Evolutionary conservation across 92 coral and sea anemone species (phyloP).

Genomic region (Anthopleura xanthogrammica): DNA sequence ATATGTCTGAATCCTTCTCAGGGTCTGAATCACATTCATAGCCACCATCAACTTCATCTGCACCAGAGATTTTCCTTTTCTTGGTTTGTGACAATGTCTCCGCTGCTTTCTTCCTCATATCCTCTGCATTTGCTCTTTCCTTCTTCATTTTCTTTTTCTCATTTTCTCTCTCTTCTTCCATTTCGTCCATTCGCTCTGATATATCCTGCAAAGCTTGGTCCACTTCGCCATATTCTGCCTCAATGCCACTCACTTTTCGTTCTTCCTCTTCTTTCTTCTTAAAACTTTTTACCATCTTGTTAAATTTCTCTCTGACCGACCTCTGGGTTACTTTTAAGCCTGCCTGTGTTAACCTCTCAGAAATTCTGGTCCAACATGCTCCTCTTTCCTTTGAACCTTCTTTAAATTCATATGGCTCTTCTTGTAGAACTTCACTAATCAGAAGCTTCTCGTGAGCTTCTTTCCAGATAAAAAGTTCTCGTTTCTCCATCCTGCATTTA

Average conservation of each 20-base stretch:
- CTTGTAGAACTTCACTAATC: constrained; percentile 11
- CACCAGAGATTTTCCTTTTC: constrained; percentile 1
- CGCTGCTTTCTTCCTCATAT: constrained; percentile 17
- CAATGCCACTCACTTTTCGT: too few species aligned
- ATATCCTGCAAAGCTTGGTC: not conserved
- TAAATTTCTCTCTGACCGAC: too few species aligned
- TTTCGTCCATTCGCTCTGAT: not conserved
- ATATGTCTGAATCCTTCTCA: not conserved
- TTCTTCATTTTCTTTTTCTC: constrained; percentile 12
- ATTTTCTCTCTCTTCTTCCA: not conserved
- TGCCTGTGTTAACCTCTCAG: constrained; percentile 4
- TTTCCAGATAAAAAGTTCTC: constrained; percentile 31
- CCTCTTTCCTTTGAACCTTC: constrained; percentile 17
- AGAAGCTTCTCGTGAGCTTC: constrained; percentile 15
- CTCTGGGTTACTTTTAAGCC: too few species aligned
- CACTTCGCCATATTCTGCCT: not conserved
- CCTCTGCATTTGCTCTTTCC: constrained; percentile 4
- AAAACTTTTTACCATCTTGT: too few species aligned
- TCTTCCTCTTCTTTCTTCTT: too few species aligned
- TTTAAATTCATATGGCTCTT: constrained; percentile 21
- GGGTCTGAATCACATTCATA: not conserved
- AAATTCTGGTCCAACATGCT: constrained; percentile 21
- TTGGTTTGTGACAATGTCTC: constrained; percentile 11
- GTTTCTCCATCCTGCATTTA: not conserved
- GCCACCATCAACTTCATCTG: not conserved